Conservation (phyloP, 1,140 invertebrate species). For the Pseudomyrmex sp. region DNA sequence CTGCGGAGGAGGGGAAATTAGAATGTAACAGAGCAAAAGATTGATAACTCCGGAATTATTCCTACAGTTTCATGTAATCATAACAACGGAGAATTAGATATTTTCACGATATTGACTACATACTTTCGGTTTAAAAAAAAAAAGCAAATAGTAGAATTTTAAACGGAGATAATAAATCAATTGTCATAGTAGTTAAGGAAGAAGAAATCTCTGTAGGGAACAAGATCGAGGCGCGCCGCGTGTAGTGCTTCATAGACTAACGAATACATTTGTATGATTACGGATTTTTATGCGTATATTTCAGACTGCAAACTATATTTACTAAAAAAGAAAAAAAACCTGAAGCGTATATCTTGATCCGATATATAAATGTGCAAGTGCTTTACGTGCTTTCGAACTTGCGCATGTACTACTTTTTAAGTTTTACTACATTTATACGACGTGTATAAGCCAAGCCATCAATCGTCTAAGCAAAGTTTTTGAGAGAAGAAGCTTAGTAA, state of each 20-base stretch:
- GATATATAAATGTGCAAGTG: background rate
- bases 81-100: too few species aligned
- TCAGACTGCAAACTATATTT: conserved; percentile 39
- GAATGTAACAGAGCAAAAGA: conserved; percentile 25
- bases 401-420: conserved; percentile 34
- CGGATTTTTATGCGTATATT: conserved; percentile 39
- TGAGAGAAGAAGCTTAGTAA: conserved; percentile 37
- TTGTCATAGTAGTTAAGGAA: conserved; percentile 21
- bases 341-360: too few species aligned
- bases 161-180: conserved; percentile 4
- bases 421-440: conserved; percentile 48
- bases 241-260: conserved; percentile 53
- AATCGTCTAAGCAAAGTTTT: conserved; percentile 31
- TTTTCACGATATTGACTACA: conserved; percentile 7
- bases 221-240: conserved; percentile 20
- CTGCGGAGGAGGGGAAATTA: conserved; percentile 16
- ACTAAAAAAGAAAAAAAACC: conserved; percentile 9
- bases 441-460: background rate
- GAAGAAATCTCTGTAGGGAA: conserved; percentile 37
- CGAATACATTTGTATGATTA: conserved; percentile 47
- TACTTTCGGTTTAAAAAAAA: conserved; percentile 16
- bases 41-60: conserved; percentile 8
- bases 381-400: conserved; percentile 54
- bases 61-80: too few species aligned
- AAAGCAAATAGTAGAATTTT: background rate